Conservation (phyloP, 1,140 invertebrate genomes). For the Pantala flavescens region DNA sequence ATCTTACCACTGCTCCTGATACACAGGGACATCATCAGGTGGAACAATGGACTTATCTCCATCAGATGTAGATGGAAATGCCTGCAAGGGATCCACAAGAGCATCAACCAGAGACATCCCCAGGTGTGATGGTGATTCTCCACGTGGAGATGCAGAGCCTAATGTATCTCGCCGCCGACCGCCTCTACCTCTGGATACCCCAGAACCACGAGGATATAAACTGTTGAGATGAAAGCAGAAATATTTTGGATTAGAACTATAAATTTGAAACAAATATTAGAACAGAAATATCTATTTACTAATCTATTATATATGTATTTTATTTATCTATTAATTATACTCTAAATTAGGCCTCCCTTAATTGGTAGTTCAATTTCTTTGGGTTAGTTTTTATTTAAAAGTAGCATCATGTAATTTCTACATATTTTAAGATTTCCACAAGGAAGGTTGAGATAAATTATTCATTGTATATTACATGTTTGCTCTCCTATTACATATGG, state of each 20-base stretch:
- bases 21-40: constrained; percentile 13
- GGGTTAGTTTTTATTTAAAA: no score
- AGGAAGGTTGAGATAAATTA: no score
- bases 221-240: background rate
- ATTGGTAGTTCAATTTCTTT: no score
- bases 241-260: background rate
- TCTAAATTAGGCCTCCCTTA: no score
- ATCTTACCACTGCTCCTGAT: constrained; percentile 11
- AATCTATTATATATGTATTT: no score
- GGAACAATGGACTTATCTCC: background rate
- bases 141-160: background rate
- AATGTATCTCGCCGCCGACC: background rate
- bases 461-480: no score
- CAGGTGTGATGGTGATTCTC: background rate
- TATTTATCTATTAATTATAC: no score
- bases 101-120: background rate
- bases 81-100: background rate
- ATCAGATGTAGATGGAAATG: background rate
- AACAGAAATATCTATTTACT: no score
- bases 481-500: no score
- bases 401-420: no score
- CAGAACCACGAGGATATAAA: background rate
- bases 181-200: background rate
- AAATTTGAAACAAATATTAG: no score
- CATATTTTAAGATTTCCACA: no score